Evolutionary conservation across 1,140 invertebrate species (phyloP), one percentile per base, ranked within the genome.

Genomic region (Thaumetopoea pityocampa): DNA sequence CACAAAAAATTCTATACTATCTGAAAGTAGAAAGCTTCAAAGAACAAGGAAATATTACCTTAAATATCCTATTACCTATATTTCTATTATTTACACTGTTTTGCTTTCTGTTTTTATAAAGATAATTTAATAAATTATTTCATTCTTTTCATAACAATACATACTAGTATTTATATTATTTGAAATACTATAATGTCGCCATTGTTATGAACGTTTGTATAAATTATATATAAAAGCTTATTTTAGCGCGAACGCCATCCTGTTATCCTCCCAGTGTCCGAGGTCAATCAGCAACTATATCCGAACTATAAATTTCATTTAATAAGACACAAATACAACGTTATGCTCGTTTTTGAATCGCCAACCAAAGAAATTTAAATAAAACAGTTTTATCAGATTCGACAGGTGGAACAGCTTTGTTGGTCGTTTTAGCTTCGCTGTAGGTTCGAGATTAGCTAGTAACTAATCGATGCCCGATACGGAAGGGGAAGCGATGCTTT

Each of bases 361-460:
- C 67, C 61, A 69, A 51, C 68, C 50, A 71, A 76, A 70, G 64
- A 80, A 74, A 84, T 84, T 84, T 77, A 81, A 84, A 84, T 84
- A 77, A 83, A 81, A 83, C 65, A 74, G 55, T 78, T 70, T 74
- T 81, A 84, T 84, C 80, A 84, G 77, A 79, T 81, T 74, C 76
- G 80, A 84, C 77, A 84, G 80, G 76, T 84, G 80, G 61, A 68
- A 55, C 40, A 46, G 54, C 56, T 58, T 56, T 66, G 38, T 57
- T 69, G 34, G 53, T 67, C 58, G 36, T 73, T 81, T 79, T 74
- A 60, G 37, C 80, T 51, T 69, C 63, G 80, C 77, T 80, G 80
- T 80, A 84, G 80, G 77, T 84, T 81, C 69, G 66, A 67, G 71
- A 77, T 79, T 83, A 79, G 74, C 46, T 51, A 54, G 53, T 46